phyloP scores from a whole-genome alignment of 2,113 vertebrate genomes.

The Corythaixoides concolor region DNA sequence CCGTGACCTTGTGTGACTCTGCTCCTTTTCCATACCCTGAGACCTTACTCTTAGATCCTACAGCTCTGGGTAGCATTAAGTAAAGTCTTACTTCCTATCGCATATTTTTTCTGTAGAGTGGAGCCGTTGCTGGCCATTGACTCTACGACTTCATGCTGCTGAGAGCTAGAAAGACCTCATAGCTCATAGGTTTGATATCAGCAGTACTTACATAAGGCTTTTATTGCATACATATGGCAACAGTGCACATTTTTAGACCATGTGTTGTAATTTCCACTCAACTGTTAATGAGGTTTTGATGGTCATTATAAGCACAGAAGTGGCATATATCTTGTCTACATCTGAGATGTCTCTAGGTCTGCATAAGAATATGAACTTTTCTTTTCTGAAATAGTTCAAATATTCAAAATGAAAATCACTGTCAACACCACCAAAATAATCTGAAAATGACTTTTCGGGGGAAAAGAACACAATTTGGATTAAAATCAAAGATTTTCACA shows the following conservation, averaged over 20 bases:
- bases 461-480: not conserved
- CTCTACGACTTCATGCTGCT: not conserved
- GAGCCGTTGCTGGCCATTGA: not conserved
- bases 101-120: not conserved
- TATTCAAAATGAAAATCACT: not conserved
- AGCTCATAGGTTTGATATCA: not conserved
- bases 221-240: not conserved
- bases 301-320: not conserved
- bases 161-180: not conserved
- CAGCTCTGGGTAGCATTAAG: not conserved
- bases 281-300: not conserved
- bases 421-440: not conserved
- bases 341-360: not conserved
- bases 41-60: not conserved
- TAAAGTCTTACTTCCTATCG: not conserved
- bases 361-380: not conserved
- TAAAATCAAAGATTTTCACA: not conserved
- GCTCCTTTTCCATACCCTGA: not conserved
- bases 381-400: not conserved
- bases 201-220: not conserved
- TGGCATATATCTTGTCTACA: not conserved
- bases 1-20: not conserved
- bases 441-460: rapidly evolving
- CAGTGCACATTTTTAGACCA: not conserved
- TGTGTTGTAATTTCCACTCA: not conserved